Percentiles rank a stretch among this genome's conserved stretches.
These are phyloP conservation scores for Dicycla oo DNA, from an alignment of 2,888 invertebrate species.

Conservation along the genomic window DNA sequence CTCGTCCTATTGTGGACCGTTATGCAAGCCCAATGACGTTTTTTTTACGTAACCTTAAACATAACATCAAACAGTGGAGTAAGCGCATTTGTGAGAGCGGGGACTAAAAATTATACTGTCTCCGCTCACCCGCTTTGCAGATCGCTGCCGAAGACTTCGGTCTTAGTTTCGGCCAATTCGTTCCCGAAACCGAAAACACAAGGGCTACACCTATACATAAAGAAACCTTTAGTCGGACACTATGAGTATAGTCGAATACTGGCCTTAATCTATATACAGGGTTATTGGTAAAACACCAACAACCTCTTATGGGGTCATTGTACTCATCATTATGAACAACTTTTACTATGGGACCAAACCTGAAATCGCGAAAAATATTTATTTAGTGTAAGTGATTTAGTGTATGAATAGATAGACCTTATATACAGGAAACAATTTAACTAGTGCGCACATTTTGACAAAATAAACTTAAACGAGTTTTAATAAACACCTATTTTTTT, in stretches of 20 bases:
- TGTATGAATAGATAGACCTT: no score
- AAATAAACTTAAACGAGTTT: no score
- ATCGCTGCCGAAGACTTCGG: neutral
- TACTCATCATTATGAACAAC: no score
- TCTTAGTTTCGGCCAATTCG: neutral
- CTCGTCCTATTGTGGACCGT: neutral
- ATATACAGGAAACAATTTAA: no score
- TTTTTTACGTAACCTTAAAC: neutral
- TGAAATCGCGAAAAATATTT: no score
- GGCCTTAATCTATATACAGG: neutral
- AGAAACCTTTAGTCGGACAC: neutral
- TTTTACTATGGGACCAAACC: no score
- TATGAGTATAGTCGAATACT: neutral
- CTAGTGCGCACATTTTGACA: no score
- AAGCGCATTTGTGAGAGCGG: neutral
- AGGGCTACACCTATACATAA: neutral
- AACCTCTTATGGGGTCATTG: no score
- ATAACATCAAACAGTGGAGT: neutral
- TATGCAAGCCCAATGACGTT: neutral
- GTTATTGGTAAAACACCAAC: no score
- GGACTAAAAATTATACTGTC: neutral
- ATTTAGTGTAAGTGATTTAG: no score
- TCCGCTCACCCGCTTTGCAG: neutral
- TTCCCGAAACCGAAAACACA: neutral
- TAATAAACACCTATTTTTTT: no score